Evolutionary conservation across 2,113 vertebrate species (phyloP), one percentile per base, ranked within the genome.

Genomic region (Malurus cyaneus): DNA sequence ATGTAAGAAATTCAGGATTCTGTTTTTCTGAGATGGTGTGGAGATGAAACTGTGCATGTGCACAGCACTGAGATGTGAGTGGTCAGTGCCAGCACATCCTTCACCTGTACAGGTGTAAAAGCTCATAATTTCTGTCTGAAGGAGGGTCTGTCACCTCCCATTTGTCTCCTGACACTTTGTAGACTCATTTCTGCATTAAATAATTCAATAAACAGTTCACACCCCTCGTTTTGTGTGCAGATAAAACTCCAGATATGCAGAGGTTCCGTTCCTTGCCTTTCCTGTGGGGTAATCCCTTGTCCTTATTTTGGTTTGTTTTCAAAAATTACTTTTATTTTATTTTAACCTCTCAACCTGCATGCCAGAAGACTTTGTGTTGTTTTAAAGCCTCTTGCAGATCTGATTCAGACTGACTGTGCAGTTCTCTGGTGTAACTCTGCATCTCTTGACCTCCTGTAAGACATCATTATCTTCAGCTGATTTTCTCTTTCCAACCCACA

Each of bases 1-100:
- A 17, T 1, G 0, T 14, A 3, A 39, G 25, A 25, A 9, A 9
- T 28, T 36, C 0, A 0, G 28, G 14, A n/a, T 14, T 9, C 41
- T 76, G 34, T 67, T 60, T 41, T 81, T 66, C 39, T 89, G 57
- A 52, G 19, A 2, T 36, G 19, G 7, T 20, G 29, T 24, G 60
- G 47, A 54, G 70, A 25, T 39, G 16, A 2, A 21, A 18, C 26
- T n/a, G 44, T 19, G 3, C 2, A 11, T 17, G 61, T 50, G 60
- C 59, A 4, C 19, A 6, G 57, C 47, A 8, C 44, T 7, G 47
- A 77, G 60, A 17, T 32, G 32, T 34, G 57, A 56, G n/a, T 7
- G 52, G 73, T 70, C 52, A 66, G 44, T 62, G 60, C 32, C 18
- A 42, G 56, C 73, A 59, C 13, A 6, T 53, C 60, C 74, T 80